Conservation (phyloP, 2,888 invertebrate species). For the Thelaira solivaga region DNA sequence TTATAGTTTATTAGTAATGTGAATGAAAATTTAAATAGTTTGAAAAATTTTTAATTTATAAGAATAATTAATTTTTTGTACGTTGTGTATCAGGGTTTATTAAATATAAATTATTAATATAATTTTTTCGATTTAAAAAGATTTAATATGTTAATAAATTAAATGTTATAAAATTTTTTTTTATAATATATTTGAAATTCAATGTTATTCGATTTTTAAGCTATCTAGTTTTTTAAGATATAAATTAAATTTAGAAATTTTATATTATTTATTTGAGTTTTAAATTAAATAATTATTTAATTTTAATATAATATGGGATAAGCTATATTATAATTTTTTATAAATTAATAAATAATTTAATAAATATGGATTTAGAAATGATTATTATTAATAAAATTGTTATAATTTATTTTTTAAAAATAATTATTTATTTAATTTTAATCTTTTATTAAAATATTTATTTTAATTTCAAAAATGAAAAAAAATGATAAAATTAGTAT, state of each 20-base stretch:
- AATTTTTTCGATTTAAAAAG: no score
- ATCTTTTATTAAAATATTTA: slow-evolving; percentile 76
- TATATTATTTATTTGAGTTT: slow-evolving; percentile 68
- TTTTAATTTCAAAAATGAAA: slow-evolving; percentile 76
- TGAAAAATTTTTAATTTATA: no score
- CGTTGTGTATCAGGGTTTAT: slow-evolving; percentile 86
- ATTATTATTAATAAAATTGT: slow-evolving; percentile 79
- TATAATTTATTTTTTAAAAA: slow-evolving; percentile 78
- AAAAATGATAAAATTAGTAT: slow-evolving; percentile 82
- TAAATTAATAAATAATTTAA: slow-evolving; percentile 75
- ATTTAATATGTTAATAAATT: no score
- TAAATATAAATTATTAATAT: slow-evolving; percentile 76
- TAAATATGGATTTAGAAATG: slow-evolving; percentile 80
- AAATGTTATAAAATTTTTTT: slow-evolving; percentile 82
- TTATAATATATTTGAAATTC: slow-evolving; percentile 81
- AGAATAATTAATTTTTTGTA: slow-evolving; percentile 81
- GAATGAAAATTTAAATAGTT: no score
- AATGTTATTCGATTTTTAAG: no score
- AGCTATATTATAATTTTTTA: slow-evolving; percentile 80
- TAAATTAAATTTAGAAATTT: slow-evolving; percentile 74
- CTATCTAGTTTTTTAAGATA: no score
- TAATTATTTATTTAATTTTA: slow-evolving; percentile 77
- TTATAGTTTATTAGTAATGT: no score
- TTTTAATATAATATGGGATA: slow-evolving; percentile 80
- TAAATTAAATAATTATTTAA: slow-evolving; percentile 73